Percentiles rank a stretch among this genome's conserved stretches.
These are phyloP conservation scores for Chiroxiphia lanceolata DNA, from an alignment of 2,797 vertebrate genomes.

Conservation along the genomic window DNA sequence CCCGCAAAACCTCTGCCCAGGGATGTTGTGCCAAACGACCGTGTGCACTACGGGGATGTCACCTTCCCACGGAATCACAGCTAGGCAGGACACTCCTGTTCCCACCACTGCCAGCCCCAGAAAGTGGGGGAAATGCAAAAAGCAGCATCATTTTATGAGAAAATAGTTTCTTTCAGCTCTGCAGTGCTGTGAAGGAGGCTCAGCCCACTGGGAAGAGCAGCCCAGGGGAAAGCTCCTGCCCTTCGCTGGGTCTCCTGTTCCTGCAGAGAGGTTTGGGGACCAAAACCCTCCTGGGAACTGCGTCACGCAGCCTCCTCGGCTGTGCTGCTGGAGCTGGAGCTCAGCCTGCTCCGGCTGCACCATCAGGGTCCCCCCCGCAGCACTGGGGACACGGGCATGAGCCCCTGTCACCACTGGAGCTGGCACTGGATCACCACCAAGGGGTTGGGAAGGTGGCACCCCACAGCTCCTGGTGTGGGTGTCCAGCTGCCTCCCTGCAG, in stretches of 20 bases:
- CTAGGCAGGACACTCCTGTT: background rate
- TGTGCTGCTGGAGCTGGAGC: background rate
- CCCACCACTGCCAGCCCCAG: background rate
- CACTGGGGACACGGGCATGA: rapidly evolving
- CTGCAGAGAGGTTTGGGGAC: background rate
- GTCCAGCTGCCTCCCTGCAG: background rate
- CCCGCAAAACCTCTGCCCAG: background rate
- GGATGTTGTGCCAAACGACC: background rate
- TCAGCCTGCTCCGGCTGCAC: background rate
- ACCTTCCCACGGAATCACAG: background rate
- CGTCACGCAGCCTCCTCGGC: background rate
- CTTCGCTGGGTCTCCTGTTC: background rate
- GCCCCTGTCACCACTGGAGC: background rate
- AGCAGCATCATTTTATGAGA: background rate
- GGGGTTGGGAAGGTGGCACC: background rate
- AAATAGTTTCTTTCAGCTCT: background rate
- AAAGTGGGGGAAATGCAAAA: background rate
- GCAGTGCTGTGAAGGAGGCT: background rate
- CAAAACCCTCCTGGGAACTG: background rate
- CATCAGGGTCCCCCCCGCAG: background rate
- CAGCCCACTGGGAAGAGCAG: background rate
- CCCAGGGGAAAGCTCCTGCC: background rate
- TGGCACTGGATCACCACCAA: background rate
- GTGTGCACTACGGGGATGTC: rapidly evolving
- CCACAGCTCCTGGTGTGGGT: background rate